A percentile compares a stretch with the other conserved stretches of the same genome.
Conservation (phyloP, 2,888 invertebrate genomes). For the Drosophila eohydei region DNA sequence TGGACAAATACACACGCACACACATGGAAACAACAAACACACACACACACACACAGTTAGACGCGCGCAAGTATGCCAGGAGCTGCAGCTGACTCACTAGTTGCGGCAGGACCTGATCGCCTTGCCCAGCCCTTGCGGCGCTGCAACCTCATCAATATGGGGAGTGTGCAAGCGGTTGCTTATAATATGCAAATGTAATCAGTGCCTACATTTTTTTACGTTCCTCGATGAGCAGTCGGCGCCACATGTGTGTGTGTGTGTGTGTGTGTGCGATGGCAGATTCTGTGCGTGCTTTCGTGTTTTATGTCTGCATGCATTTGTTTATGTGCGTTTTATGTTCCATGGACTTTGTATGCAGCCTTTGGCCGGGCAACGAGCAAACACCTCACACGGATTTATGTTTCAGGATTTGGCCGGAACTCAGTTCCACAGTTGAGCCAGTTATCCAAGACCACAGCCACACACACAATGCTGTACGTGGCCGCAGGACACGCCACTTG, state of each 20-base stretch:
- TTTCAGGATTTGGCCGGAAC: slow-evolving; percentile 22
- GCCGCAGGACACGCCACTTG: slow-evolving; percentile 45
- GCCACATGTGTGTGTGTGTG: slow-evolving; percentile 1
- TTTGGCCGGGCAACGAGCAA: slow-evolving; percentile 23
- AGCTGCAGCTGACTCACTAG: slow-evolving; percentile 42
- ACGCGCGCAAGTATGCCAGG: slow-evolving; percentile 10
- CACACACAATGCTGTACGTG: slow-evolving; percentile 26
- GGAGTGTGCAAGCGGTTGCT: slow-evolving; percentile 34
- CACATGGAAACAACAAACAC: slow-evolving; percentile 12
- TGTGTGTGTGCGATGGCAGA: slow-evolving; percentile 12
- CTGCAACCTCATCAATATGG: slow-evolving; percentile 64
- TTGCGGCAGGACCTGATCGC: slow-evolving; percentile 21
- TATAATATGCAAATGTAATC: slow-evolving; percentile 80
- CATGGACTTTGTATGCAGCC: slow-evolving; percentile 64
- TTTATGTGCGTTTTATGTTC: slow-evolving; percentile 71
- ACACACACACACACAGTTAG: slow-evolving; percentile 18
- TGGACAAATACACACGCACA: slow-evolving; percentile 47
- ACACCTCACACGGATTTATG: slow-evolving; percentile 41
- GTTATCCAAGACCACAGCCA: not conserved
- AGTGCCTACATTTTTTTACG: slow-evolving; percentile 69
- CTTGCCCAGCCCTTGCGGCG: slow-evolving; percentile 32
- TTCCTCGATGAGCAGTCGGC: slow-evolving; percentile 26
- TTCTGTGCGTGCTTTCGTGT: slow-evolving; percentile 49
- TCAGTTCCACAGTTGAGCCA: slow-evolving; percentile 5
- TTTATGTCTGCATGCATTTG: slow-evolving; percentile 73